A percentile compares a stretch with the other conserved stretches of the same genome.
Conservation (phyloP, 1,140 invertebrate species). For the Ladona fulva region DNA sequence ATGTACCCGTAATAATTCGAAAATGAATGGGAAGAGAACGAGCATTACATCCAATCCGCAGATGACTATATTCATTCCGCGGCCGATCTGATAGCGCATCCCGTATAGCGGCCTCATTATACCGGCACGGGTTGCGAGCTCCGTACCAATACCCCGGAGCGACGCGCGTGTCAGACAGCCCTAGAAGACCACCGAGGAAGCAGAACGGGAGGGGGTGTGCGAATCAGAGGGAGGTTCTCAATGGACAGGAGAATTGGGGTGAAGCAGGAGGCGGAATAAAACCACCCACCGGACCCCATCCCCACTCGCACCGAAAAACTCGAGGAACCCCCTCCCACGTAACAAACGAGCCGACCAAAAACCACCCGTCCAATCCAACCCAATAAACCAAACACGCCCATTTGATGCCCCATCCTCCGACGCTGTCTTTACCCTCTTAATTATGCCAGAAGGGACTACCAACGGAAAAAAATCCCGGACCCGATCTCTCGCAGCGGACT, state of each 20-base stretch:
- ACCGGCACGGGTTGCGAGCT: background rate
- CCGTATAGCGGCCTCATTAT: background rate
- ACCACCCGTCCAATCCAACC: no score
- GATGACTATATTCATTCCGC: slow-evolving; percentile 5
- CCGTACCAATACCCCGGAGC: background rate
- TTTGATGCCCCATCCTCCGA: no score
- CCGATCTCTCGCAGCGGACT: no score
- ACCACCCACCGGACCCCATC: background rate
- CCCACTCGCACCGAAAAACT: background rate
- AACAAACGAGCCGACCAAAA: no score
- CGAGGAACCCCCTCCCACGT: background rate
- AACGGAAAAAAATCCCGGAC: no score
- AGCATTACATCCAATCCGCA: background rate
- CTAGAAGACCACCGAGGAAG: background rate
- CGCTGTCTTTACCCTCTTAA: no score
- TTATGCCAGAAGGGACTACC: no score
- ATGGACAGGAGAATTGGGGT: no score
- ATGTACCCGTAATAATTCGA: background rate
- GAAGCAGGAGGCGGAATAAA: background rate
- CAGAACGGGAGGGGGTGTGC: background rate
- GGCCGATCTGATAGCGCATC: background rate
- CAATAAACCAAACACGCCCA: no score
- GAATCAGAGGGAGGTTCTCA: background rate
- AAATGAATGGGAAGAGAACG: background rate
- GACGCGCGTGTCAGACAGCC: background rate